Evolutionary conservation across 2,797 vertebrate genomes (phyloP).

Genomic region (Clarias pachynema): DNA sequence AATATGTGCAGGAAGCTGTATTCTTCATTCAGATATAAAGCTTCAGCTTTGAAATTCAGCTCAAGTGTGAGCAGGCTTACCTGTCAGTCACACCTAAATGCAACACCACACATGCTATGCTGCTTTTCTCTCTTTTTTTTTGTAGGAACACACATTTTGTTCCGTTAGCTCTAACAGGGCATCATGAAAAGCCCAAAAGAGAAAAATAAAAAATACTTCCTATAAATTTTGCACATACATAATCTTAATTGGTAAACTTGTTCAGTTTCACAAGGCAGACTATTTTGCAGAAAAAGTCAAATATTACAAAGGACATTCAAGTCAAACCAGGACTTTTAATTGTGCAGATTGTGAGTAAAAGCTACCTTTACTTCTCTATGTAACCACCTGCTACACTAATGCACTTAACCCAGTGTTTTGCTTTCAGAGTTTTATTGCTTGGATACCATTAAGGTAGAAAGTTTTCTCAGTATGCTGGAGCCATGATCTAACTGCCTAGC

Average conservation of each 20-base stretch:
- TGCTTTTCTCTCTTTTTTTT: neutral
- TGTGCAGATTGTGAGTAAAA: too few species aligned
- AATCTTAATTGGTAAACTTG: neutral
- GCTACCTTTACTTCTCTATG: too few species aligned
- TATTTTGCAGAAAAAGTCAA: neutral
- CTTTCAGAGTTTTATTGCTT: too few species aligned
- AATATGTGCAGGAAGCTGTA: neutral
- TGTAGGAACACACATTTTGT: neutral
- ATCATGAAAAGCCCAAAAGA: neutral
- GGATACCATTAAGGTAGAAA: too few species aligned
- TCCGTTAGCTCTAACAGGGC: neutral
- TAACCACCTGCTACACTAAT: too few species aligned
- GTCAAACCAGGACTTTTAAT: too few species aligned
- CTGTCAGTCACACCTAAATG: constrained; percentile 10
- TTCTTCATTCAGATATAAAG: constrained; percentile 7
- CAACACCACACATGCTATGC: neutral
- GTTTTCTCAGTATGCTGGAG: too few species aligned
- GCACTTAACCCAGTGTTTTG: too few species aligned
- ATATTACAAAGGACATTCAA: neutral
- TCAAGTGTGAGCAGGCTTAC: neutral
- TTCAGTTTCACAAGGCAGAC: neutral
- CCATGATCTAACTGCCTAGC: too few species aligned
- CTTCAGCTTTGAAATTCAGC: constrained; percentile 3
- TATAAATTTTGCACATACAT: neutral
- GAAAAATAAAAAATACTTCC: constrained; percentile 1